Base-by-base conservation (phyloP, 2,797 vertebrate species). In the Dicrostonyx torquatus region DNA sequence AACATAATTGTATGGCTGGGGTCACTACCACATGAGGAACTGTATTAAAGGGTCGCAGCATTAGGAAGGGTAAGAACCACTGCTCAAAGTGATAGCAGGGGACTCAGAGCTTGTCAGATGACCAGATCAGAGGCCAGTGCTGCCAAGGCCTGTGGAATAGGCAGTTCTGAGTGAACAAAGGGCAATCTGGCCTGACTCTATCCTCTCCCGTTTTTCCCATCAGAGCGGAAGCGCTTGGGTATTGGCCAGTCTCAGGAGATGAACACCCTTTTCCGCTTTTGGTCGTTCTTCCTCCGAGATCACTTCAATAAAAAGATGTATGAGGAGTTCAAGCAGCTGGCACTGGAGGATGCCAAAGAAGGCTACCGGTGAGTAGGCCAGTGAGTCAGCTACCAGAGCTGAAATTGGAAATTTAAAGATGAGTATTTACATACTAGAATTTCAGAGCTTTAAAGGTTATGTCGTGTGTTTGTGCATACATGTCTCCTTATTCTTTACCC, bases 281-380 rank as follows among this genome's bases (percentile, higher is more conserved):
- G 99, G 99, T 99, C 99, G 7, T 99, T 99, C 98, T 99, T 99
- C 98, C 98, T 99, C 96, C 98, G 99, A 91, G 99, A 99, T 98
- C 99, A 99, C 97, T 99, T 99, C 98, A 99, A 99, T 98, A 99
- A 99, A 97, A 99, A 99, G 97, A 99, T 99, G 99, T 99, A 99
- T 4, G 99, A 99, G 97, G 99, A 99, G 96, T 99, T 99, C 98
- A 98, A 99, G 83, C 99, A 99, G 96, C 98, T 99, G 97, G 99
- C 99, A 95, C 99, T 99, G 43, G 99, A 99, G 98, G 99, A 99
- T 0, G 99, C 99, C n/a, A 99, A 99, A 97, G 99, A 99, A 97
- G 99, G 99, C 94, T 99, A 99, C 99, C 99, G 99, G 99, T 99
- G 73, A 96, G 87, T 15, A 10, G 14, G 8, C 29, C 12, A 43